Evolutionary conservation across 2,797 vertebrate genomes (phyloP), one percentile per base, ranked within the genome.

Genomic region (Rhinophrynus dorsalis): DNA sequence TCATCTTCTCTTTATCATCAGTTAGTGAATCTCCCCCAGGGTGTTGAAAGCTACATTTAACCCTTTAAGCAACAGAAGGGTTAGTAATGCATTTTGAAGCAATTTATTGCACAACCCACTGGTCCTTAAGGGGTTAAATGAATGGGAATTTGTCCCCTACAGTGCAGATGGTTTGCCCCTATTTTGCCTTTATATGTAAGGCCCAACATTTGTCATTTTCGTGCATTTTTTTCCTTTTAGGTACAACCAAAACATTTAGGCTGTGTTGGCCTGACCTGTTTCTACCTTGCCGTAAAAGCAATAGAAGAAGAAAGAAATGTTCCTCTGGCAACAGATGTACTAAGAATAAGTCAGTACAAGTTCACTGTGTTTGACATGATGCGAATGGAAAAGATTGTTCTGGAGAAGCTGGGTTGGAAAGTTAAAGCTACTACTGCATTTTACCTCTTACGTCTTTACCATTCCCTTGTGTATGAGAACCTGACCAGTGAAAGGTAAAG

Each of bases 361-460:
- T 98, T 99, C 76, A 98, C 94, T 0, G 90, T 95, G 77, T 96
- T 94, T 3, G 97, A 98, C 79, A 88, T 98, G 94, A 96, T 96
- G 87, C 92, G 97, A 78, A 98, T 98, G 97, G 96, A 99, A 83
- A 96, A 93, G 86, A 98, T 98, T 23, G 71, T 99, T 61, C 74
- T 98, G 83, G 95, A 99, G 82, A 99, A 98, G 78, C 85, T 98
- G 40, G 84, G 85, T 74, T 95, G 95, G 92, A 98, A 95, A 84
- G 89, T 96, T 69, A 96, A 91, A 86, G 89, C 91, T 70, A 88
- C 94, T 7, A 99, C 97, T 30, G 91, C 94, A 3, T 91, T 96
- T 57, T 92, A 93, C 0, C 96, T 98, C 78, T 89, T 99, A 12
- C 87, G 95, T 20, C 81, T 97, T 1, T 95, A 94, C 82, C 85